Percentiles rank a stretch among this genome's conserved stretches.
phyloP scores from a whole-genome alignment of 2,797 vertebrate species.

The Parauchenoglanis ngamensis region DNA sequence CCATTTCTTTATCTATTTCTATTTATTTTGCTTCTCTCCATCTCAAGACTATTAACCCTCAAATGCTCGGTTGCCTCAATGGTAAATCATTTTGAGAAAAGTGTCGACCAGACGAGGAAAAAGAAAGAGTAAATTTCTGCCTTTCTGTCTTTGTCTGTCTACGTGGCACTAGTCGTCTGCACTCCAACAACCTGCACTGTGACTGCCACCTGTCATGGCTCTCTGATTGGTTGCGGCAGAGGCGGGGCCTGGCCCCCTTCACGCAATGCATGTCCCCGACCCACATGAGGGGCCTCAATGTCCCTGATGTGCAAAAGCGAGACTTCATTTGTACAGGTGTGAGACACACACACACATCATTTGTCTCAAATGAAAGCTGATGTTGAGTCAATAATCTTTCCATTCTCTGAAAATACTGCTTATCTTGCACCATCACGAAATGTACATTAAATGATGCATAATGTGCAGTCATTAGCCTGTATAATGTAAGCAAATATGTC shows the following conservation, averaged over 20 bases:
- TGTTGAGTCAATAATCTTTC: conserved; percentile 29
- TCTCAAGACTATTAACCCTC: neutral
- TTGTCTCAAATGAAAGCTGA: conserved; percentile 6
- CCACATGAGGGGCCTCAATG: conserved; percentile 91
- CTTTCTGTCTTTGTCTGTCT: neutral
- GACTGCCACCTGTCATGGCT: conserved; percentile 98
- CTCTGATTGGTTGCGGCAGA: conserved; percentile 93
- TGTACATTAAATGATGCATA: conserved; percentile 40
- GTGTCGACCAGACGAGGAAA: too few relatives aligned
- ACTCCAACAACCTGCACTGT: conserved; percentile 95
- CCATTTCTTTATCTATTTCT: neutral
- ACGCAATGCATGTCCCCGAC: conserved; percentile 96
- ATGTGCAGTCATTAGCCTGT: conserved; percentile 35
- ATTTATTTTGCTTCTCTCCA: neutral
- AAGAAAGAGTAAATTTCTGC: neutral
- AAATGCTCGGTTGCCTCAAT: neutral
- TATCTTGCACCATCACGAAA: conserved; percentile 30
- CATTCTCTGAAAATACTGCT: conserved; percentile 32
- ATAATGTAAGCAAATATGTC: conserved; percentile 40
- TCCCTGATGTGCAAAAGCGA: conserved; percentile 95
- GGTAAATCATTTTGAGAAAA: neutral
- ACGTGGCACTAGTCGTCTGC: conserved; percentile 80
- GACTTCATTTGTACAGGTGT: conserved; percentile 93
- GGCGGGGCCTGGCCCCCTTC: conserved; percentile 91
- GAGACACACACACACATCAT: conserved; percentile 55